phyloP scores from a whole-genome alignment of 2,797 vertebrate genomes.

The Hippocampus kuda region DNA sequence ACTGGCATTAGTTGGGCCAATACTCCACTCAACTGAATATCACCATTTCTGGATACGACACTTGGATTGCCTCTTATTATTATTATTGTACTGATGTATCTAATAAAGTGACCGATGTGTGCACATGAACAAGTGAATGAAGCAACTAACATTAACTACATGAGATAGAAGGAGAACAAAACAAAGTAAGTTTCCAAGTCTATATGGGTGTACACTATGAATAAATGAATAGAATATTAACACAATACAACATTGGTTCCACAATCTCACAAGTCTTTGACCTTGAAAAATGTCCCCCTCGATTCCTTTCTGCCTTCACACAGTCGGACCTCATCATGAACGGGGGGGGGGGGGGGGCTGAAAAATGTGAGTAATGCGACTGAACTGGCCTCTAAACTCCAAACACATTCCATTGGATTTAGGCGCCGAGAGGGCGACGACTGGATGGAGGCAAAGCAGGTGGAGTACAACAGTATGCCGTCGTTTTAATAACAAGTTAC shows the following conservation, averaged over 20 bases:
- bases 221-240: too few relatives aligned
- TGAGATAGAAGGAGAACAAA: not conserved
- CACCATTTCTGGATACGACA: not conserved
- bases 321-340: not conserved
- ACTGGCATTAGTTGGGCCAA: too few relatives aligned
- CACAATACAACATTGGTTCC: slow-evolving; percentile 20
- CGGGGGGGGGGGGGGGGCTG: not conserved
- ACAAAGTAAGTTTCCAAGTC: not conserved
- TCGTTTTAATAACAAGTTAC: not conserved
- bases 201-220: not conserved
- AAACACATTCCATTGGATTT: slow-evolving; percentile 43
- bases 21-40: not conserved
- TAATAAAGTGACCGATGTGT: not conserved
- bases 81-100: not conserved
- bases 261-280: slow-evolving; percentile 38
- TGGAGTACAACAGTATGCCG: not conserved
- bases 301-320: not conserved
- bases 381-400: slow-evolving; percentile 45
- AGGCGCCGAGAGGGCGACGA: slow-evolving; percentile 8
- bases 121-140: not conserved
- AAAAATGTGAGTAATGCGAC: slow-evolving; percentile 35
- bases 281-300: slow-evolving; percentile 42
- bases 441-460: slow-evolving; percentile 10
- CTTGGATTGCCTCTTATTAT: not conserved
- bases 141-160: not conserved